phyloP scores from a whole-genome alignment of 2,113 vertebrate species.

The Datnioides undecimradiatus region DNA sequence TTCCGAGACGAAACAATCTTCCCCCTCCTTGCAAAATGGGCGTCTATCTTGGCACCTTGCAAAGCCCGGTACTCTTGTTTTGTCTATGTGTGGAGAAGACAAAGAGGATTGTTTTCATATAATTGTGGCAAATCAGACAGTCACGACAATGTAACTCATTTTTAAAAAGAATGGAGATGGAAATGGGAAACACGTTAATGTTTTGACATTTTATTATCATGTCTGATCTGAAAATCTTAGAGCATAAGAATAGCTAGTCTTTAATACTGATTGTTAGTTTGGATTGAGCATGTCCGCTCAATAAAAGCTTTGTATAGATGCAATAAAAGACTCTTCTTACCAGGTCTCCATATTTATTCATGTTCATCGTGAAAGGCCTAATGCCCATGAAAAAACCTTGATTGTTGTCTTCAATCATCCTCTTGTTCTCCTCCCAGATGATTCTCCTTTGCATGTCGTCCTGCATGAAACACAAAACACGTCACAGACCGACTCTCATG shows the following conservation, averaged over 20 bases:
- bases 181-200: too few species aligned
- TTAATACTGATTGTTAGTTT: too few species aligned
- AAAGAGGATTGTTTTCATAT: background rate
- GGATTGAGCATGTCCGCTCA: too few species aligned
- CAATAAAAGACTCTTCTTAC: too few species aligned
- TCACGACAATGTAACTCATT: background rate
- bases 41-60: conserved; percentile 77
- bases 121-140: background rate
- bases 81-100: conserved; percentile 63
- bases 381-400: conserved; percentile 70
- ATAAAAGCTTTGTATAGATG: too few species aligned
- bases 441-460: conserved; percentile 71
- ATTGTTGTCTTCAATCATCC: conserved; percentile 80
- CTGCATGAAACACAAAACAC: conserved; percentile 41
- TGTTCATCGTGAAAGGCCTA: conserved; percentile 79
- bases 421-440: conserved; percentile 82
- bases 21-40: conserved; percentile 58
- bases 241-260: too few species aligned
- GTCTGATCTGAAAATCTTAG: too few species aligned
- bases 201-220: too few species aligned
- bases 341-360: conserved; percentile 85
- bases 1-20: conserved; percentile 61
- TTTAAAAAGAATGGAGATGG: too few species aligned
- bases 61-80: conserved; percentile 76
- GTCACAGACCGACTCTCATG: background rate